A percentile compares a stretch with the other conserved stretches of the same genome.
phyloP scores from a whole-genome alignment of 2,797 vertebrate species.

The Hoplostethus mediterraneus region DNA sequence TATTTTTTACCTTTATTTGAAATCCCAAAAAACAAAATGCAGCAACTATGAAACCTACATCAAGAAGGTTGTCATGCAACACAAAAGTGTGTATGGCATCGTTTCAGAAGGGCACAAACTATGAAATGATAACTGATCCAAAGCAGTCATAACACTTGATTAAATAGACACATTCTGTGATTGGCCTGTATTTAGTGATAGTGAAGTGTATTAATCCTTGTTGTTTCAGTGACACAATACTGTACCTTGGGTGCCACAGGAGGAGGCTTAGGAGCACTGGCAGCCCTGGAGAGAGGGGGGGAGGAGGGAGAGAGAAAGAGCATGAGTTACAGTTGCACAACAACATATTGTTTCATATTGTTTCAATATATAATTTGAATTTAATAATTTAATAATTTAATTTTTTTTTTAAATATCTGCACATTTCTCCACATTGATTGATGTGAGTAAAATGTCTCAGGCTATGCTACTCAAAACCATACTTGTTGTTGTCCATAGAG shows the following conservation, averaged over 20 bases:
- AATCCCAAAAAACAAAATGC: conserved; percentile 9
- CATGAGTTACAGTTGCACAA: too few relatives aligned
- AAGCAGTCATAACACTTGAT: not conserved
- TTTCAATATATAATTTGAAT: conserved; percentile 18
- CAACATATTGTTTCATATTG: too few relatives aligned
- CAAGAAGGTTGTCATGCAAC: conserved; percentile 55
- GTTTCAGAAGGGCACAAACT: conserved; percentile 67
- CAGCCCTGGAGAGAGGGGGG: conserved; percentile 80
- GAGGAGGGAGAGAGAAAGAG: conserved; percentile 2
- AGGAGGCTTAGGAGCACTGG: conserved; percentile 84
- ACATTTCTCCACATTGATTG: conserved; percentile 4
- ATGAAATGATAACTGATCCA: not conserved
- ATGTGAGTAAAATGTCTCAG: conserved; percentile 16
- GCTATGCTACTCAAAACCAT: not conserved
- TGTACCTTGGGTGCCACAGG: conserved; percentile 89
- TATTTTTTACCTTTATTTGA: conserved; percentile 20
- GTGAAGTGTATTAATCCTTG: conserved; percentile 75
- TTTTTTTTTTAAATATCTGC: conserved; percentile 10
- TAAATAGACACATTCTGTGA: not conserved
- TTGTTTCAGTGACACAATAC: conserved; percentile 62
- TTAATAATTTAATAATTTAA: too few relatives aligned
- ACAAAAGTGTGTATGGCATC: conserved; percentile 20
- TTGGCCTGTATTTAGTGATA: not conserved
- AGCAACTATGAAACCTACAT: not conserved
- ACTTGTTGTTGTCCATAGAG: conserved; percentile 38